Evolutionary conservation across 2,888 invertebrate species (phyloP).

Genomic region (Nebria brevicollis): DNA sequence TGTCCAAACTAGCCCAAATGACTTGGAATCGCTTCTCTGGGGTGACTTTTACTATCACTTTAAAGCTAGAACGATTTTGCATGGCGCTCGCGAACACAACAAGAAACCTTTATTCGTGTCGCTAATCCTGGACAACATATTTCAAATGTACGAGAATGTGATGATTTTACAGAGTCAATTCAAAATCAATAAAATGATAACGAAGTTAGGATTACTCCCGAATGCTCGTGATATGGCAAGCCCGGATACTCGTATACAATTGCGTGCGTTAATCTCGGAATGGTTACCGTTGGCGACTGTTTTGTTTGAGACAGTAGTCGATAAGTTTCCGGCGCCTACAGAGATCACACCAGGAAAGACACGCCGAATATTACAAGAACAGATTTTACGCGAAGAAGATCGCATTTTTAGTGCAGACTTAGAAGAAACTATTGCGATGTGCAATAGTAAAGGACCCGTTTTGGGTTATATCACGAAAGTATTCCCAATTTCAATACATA

Average conservation of each 20-base stretch:
- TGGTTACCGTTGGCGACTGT: conserved; percentile 83
- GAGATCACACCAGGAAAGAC: conserved; percentile 80
- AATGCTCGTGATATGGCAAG: conserved; percentile 80
- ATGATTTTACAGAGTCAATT: conserved; percentile 79
- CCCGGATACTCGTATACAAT: conserved; percentile 79
- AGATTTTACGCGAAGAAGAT: conserved; percentile 63
- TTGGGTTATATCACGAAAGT: conserved; percentile 87
- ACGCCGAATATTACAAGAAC: conserved; percentile 78
- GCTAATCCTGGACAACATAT: conserved; percentile 89
- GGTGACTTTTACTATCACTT: conserved; percentile 91
- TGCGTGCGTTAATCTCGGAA: conserved; percentile 84
- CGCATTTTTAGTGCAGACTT: neutral
- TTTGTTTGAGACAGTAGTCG: conserved; percentile 71
- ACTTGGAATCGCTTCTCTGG: conserved; percentile 87
- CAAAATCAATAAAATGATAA: conserved; percentile 75
- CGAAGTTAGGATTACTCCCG: conserved; percentile 80
- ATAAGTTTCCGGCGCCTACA: conserved; percentile 84
- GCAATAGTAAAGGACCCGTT: neutral
- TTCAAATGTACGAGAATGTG: conserved; percentile 89
- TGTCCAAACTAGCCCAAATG: conserved; percentile 72
- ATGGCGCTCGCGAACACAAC: conserved; percentile 91
- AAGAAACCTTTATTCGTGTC: conserved; percentile 95
- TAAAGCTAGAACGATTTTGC: conserved; percentile 84
- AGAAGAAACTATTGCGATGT: neutral
- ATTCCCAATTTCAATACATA: conserved; percentile 23